A percentile compares a stretch with the other conserved stretches of the same genome.
Conservation (phyloP, 2,888 invertebrate genomes). For the Lasioglossum figueresi region DNA sequence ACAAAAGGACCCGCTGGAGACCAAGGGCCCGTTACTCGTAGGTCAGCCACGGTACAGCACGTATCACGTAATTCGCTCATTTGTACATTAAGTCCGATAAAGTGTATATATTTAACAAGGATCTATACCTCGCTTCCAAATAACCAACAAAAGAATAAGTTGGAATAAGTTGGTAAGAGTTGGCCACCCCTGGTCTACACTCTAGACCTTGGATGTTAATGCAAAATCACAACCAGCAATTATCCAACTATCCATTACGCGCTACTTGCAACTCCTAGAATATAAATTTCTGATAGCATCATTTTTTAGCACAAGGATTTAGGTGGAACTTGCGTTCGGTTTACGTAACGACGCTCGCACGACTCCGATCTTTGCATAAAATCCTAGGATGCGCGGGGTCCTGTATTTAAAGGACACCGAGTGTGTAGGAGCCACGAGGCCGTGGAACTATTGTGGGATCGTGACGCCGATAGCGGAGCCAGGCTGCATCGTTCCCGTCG, state of each 20-base stretch:
- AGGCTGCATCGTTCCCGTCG: constrained; percentile 53
- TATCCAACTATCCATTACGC: neutral
- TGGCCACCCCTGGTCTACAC: neutral
- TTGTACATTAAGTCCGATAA: no score
- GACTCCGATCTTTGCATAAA: neutral
- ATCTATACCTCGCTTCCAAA: no score
- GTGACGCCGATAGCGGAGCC: constrained; percentile 64
- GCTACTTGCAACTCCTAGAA: neutral
- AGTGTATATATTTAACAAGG: no score
- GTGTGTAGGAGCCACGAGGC: constrained; percentile 58
- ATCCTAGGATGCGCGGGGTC: neutral
- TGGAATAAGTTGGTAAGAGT: no score
- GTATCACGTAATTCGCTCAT: no score
- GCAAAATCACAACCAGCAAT: neutral
- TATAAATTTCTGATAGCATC: neutral
- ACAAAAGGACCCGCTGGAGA: no score
- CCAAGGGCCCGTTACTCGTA: no score
- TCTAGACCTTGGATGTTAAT: neutral
- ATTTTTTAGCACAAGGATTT: neutral
- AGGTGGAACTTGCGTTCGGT: neutral
- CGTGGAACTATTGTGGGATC: constrained; percentile 69
- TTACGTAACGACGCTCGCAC: neutral
- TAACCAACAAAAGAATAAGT: no score
- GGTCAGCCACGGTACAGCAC: no score
- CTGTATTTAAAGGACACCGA: constrained; percentile 24